Percentiles rank a stretch among this genome's conserved stretches.
These are phyloP conservation scores for Sclerurus mexicanus DNA, from an alignment of 2,113 vertebrate species.

Conservation along the genomic window DNA sequence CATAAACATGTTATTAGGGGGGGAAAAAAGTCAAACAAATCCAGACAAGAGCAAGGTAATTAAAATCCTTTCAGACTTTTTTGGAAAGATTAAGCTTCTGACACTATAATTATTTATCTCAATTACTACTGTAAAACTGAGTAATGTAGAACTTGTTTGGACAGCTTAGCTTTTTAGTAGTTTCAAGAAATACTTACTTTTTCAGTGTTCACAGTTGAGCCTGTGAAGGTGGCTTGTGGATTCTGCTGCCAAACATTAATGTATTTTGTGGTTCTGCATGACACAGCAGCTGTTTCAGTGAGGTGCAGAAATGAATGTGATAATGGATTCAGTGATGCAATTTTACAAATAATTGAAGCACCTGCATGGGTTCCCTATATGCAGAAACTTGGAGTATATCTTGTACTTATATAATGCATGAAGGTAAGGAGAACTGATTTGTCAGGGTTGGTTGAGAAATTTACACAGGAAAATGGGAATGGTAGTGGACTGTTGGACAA, in stretches of 20 bases:
- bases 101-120: background rate
- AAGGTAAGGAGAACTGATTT: background rate
- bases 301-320: background rate
- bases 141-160: background rate
- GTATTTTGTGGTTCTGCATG: background rate
- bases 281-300: background rate
- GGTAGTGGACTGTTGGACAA: background rate
- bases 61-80: background rate
- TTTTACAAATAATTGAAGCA: background rate
- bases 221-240: accelerated
- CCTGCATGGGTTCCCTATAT: background rate
- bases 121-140: background rate
- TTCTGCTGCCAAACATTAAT: background rate
- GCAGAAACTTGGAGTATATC: background rate
- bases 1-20: background rate
- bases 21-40: background rate
- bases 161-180: background rate
- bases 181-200: background rate
- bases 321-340: background rate
- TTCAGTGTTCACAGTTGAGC: background rate
- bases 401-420: background rate
- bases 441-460: background rate
- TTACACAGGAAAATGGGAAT: background rate
- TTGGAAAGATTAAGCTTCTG: background rate
- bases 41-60: background rate